Evolutionary conservation across 2,888 invertebrate genomes (phyloP).

Genomic region (Sphaeridia pumilis): DNA sequence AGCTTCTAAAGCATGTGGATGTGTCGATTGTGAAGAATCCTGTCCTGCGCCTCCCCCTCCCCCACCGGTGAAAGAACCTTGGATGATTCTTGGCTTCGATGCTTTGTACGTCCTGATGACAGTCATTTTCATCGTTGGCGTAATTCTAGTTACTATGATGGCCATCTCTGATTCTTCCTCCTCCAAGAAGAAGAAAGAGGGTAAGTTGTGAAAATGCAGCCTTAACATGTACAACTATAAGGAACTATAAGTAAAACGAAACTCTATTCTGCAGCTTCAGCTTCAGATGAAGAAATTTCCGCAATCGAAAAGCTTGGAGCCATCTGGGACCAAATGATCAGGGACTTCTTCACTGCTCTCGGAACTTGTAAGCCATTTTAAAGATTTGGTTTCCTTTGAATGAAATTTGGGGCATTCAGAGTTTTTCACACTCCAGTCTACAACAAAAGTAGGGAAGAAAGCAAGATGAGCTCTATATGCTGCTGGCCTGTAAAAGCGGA

Average conservation of each 20-base stretch:
- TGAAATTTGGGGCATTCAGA: no score
- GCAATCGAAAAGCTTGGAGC: conserved; percentile 28
- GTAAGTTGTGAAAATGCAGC: background rate
- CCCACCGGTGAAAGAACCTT: conserved; percentile 54
- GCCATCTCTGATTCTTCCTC: conserved; percentile 3
- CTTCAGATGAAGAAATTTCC: conserved; percentile 21
- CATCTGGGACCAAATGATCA: conserved; percentile 28
- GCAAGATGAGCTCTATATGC: no score
- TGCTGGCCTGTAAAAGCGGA: no score
- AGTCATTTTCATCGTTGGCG: conserved; percentile 54
- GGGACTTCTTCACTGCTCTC: conserved; percentile 26
- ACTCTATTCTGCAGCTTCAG: background rate
- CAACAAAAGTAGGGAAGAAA: no score
- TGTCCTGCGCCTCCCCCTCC: conserved; percentile 65
- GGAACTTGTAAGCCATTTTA: conserved; percentile 27
- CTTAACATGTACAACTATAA: background rate
- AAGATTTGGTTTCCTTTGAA: background rate
- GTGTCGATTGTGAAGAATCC: conserved; percentile 69
- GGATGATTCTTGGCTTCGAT: conserved; percentile 59
- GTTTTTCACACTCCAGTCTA: no score
- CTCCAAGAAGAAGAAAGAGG: background rate
- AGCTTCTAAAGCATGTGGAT: conserved; percentile 59
- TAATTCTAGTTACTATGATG: conserved; percentile 22
- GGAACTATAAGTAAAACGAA: background rate
- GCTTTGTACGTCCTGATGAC: conserved; percentile 65